Percentiles rank a stretch among this genome's conserved stretches.
Conservation (phyloP, 2,113 vertebrate genomes). For the Erpornis zantholeuca region DNA sequence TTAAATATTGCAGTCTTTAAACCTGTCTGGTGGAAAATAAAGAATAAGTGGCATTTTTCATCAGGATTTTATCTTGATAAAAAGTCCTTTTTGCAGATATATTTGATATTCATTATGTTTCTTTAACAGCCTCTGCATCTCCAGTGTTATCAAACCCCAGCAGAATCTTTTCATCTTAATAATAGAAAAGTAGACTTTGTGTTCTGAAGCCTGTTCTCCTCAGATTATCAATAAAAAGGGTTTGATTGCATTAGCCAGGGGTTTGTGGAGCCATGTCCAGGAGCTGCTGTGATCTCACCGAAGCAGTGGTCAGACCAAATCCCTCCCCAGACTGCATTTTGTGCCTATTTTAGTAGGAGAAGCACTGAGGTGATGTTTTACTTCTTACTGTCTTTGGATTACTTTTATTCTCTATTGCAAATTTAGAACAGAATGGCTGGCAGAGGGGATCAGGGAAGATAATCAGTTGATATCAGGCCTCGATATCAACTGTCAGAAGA, state of each 20-base stretch:
- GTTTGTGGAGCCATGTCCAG: fast-evolving
- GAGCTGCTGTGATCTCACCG: background rate
- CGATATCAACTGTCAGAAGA: background rate
- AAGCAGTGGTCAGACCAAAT: fast-evolving
- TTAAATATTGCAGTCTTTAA: slow-evolving; percentile 47
- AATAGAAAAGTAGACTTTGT: slow-evolving; percentile 18
- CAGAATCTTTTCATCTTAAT: slow-evolving; percentile 63
- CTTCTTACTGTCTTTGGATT: background rate
- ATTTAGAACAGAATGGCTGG: background rate
- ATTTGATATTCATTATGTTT: slow-evolving; percentile 42
- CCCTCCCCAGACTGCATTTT: background rate
- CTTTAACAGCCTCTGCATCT: slow-evolving; percentile 25
- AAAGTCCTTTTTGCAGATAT: background rate
- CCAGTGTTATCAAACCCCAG: slow-evolving; percentile 48
- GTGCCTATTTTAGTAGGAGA: background rate
- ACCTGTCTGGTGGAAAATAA: slow-evolving; percentile 22
- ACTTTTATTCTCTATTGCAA: background rate
- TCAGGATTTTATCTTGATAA: slow-evolving; percentile 52
- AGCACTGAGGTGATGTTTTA: background rate
- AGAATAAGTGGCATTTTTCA: slow-evolving; percentile 55
- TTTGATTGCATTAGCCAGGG: background rate
- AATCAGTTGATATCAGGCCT: background rate
- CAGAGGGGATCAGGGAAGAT: background rate
- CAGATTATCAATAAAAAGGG: background rate
- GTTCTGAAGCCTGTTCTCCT: background rate